phyloP scores from a whole-genome alignment of 2,888 invertebrate genomes.

The Congeria kusceri region DNA sequence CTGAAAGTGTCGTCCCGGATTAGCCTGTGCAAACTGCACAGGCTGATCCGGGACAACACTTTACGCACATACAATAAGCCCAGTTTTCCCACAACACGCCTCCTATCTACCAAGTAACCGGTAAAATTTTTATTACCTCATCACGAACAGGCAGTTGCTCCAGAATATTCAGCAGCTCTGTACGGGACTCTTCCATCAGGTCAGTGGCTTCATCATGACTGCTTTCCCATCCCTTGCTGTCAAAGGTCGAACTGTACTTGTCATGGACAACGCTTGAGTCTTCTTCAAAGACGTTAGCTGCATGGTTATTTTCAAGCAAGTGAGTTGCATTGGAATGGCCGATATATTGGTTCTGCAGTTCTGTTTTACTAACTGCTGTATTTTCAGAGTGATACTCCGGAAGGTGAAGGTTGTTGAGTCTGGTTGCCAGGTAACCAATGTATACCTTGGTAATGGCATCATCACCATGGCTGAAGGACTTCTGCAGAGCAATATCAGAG shows the following conservation, averaged over 20 bases:
- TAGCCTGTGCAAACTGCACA: too few species aligned
- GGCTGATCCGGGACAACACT: too few species aligned
- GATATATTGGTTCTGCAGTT: too few species aligned
- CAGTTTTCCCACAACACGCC: not conserved
- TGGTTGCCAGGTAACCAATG: conserved; percentile 72
- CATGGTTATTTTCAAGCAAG: too few species aligned
- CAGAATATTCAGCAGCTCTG: conserved; percentile 66
- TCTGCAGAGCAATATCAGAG: conserved; percentile 55
- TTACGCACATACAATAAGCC: too few species aligned
- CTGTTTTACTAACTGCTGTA: too few species aligned
- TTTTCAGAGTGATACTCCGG: not conserved
- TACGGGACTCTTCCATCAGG: not conserved
- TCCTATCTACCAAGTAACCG: not conserved
- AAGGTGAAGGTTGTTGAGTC: conserved; percentile 66
- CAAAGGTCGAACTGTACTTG: not conserved
- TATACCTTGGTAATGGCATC: conserved; percentile 74
- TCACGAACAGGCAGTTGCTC: conserved; percentile 73
- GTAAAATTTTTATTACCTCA: conserved; percentile 66
- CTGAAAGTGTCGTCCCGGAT: too few species aligned
- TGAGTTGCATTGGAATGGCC: too few species aligned
- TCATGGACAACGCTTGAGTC: not conserved
- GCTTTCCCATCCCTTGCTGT: not conserved
- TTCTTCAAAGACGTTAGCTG: not conserved
- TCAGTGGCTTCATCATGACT: not conserved
- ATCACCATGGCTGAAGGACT: conserved; percentile 67